Conservation (phyloP, 92 coral and sea anemone genomes). For the Bergia puertoricense region DNA sequence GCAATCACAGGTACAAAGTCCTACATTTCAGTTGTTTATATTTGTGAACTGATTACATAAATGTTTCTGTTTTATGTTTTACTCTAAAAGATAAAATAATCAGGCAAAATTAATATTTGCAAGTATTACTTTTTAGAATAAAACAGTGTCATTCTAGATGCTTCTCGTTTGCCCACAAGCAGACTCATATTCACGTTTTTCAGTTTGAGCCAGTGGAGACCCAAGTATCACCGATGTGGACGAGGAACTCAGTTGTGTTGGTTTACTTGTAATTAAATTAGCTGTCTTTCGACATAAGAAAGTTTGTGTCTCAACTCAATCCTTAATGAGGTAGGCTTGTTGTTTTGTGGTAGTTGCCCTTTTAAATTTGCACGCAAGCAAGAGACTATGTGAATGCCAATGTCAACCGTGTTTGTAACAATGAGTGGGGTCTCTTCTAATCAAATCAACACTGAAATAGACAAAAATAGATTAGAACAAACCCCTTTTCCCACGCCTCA, state of each 20-base stretch:
- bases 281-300: background rate
- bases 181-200: background rate
- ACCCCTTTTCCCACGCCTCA: background rate
- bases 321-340: background rate
- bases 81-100: too few species aligned
- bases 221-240: background rate
- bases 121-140: too few species aligned
- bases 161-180: too few species aligned
- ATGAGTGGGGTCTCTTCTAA: background rate
- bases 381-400: background rate
- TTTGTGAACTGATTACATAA: too few species aligned
- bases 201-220: background rate
- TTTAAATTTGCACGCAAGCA: background rate
- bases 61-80: too few species aligned
- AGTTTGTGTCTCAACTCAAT: background rate
- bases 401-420: background rate
- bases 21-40: too few species aligned
- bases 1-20: too few species aligned
- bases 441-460: background rate
- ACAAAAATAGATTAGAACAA: background rate
- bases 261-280: conserved; percentile 1
- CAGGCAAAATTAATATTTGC: too few species aligned
- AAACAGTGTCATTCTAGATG: too few species aligned
- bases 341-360: background rate
- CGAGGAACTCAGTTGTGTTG: background rate